Conservation (phyloP, 2,113 vertebrate species). For the Solea senegalensis region DNA sequence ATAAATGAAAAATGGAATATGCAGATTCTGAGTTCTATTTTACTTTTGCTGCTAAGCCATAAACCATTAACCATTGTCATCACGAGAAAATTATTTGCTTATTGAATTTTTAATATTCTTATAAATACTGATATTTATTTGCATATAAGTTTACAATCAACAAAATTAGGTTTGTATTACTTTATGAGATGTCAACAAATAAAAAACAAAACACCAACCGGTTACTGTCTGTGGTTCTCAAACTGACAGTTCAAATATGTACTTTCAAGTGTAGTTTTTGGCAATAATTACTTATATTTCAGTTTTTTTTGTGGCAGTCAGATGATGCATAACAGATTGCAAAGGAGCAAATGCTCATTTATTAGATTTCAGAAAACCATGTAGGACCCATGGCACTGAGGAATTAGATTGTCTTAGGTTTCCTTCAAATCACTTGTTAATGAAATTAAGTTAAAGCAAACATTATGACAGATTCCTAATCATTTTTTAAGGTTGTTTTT, state of each 20-base stretch:
- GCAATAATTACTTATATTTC: not conserved
- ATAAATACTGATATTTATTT: not conserved
- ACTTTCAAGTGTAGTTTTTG: not conserved
- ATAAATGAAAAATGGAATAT: slow-evolving; percentile 74
- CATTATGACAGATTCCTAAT: too few species aligned
- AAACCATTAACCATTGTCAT: too few species aligned
- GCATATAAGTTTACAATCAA: not conserved
- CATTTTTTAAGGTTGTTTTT: not conserved
- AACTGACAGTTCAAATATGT: not conserved
- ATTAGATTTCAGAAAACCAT: not conserved
- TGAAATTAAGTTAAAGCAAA: not conserved
- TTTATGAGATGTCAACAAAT: not conserved
- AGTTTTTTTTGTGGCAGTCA: too few species aligned
- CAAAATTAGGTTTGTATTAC: not conserved
- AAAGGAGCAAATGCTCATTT: not conserved
- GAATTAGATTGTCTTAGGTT: not conserved
- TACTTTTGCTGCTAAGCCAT: not conserved
- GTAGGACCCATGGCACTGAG: not conserved
- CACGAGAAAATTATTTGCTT: not conserved
- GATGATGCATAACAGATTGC: not conserved
- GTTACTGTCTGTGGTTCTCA: too few species aligned
- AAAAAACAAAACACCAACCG: not conserved
- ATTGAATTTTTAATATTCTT: not conserved
- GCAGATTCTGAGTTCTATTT: slow-evolving; percentile 13
- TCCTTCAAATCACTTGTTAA: too few species aligned